phyloP scores from a whole-genome alignment of 1,140 invertebrate genomes.

The Subanguina moxae region DNA sequence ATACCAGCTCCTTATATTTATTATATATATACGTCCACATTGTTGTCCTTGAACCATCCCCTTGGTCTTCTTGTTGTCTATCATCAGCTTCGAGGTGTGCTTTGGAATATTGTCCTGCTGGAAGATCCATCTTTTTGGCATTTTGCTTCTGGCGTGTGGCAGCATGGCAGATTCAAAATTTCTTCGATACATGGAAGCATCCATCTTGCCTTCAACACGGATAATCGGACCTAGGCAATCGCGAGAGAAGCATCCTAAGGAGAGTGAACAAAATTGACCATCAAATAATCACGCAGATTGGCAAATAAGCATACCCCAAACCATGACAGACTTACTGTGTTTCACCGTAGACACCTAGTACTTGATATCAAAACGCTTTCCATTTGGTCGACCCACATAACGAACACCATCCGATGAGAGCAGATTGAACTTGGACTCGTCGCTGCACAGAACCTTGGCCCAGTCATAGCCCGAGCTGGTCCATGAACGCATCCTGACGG shows the following conservation, averaged over 20 bases:
- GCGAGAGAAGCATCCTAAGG: conserved; percentile 47
- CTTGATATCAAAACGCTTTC: too few species aligned
- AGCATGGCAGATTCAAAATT: conserved; percentile 9
- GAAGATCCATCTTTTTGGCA: neutral
- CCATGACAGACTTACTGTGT: too few species aligned
- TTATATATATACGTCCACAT: conserved; percentile 23
- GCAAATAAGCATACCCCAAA: too few species aligned
- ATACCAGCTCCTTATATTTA: too few species aligned
- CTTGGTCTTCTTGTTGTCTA: neutral
- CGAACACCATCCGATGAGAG: too few species aligned
- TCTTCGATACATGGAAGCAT: conserved; percentile 18
- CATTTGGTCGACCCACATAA: too few species aligned
- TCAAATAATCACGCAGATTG: conserved; percentile 48
- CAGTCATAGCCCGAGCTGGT: too few species aligned
- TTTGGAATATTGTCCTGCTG: conserved; percentile 1
- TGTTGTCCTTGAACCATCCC: conserved; percentile 18
- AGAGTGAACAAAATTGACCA: neutral
- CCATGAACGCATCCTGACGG: too few species aligned
- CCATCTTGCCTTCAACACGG: conserved; percentile 57
- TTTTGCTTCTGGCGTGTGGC: neutral
- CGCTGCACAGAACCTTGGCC: too few species aligned
- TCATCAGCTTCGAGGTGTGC: neutral
- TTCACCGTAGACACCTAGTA: too few species aligned
- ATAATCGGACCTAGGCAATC: conserved; percentile 50
- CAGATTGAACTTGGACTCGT: too few species aligned